A percentile compares a stretch with the other conserved stretches of the same genome.
Evolutionary conservation across 2,888 invertebrate species (phyloP).

Genomic region (Pristionchus fissidentatus): DNA sequence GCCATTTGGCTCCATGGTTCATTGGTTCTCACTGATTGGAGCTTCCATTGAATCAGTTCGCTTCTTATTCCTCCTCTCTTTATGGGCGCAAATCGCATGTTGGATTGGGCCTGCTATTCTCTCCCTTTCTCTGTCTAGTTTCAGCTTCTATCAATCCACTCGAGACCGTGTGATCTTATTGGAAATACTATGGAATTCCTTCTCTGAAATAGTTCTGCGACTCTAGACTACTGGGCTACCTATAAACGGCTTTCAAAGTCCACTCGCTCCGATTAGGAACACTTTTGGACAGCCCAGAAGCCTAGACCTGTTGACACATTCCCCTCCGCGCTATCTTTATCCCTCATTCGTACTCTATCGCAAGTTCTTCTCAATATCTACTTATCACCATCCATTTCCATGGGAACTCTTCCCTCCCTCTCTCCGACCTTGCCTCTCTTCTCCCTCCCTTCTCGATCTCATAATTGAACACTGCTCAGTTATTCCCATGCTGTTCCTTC

Average conservation of each 20-base stretch:
- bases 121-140: background rate
- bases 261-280: too few relatives aligned
- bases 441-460: conserved; percentile 5
- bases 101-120: conserved; percentile 7
- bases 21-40: conserved; percentile 23
- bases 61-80: conserved; percentile 6
- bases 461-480: conserved; percentile 24
- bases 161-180: too few relatives aligned
- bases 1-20: background rate
- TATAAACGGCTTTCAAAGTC: too few relatives aligned
- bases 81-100: background rate
- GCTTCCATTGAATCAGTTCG: conserved; percentile 6
- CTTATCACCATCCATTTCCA: conserved; percentile 20
- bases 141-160: too few relatives aligned
- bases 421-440: background rate
- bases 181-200: too few relatives aligned
- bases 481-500: conserved; percentile 12
- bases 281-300: too few relatives aligned
- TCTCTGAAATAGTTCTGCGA: too few relatives aligned
- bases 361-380: too few relatives aligned
- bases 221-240: too few relatives aligned
- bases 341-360: too few relatives aligned
- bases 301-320: too few relatives aligned
- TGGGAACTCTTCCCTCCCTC: conserved; percentile 7
- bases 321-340: too few relatives aligned